Base-by-base conservation (phyloP, 2,888 invertebrate species). In the Tetragonula carbonaria region DNA sequence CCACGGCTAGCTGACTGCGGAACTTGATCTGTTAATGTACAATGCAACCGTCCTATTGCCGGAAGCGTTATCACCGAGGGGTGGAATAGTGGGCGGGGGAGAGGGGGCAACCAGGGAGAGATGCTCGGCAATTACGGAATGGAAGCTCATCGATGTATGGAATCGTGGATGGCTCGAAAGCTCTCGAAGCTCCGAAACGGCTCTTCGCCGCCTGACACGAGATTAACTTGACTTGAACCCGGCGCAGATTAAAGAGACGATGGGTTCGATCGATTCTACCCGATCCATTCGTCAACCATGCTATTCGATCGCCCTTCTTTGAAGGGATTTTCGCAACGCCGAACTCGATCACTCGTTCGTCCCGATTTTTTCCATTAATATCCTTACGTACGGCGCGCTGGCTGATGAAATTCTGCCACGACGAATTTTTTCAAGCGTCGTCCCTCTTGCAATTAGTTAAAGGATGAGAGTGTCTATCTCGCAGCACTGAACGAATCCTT, bases 1-100 rank as follows among this genome's bases (percentile, higher is more conserved):
- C 79, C 74, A 75, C 74, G 85, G 81, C 83, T 89, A 85, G 66
- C 85, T 75, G 68, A 65, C 74, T 62, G 71, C 75, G 81, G 78
- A 85, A 85, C 80, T 84, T 83, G 88, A 88, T 88, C 89, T 76
- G 83, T 78, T 89, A 87, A 88, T 89, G 87, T 78, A 87, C 88
- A 84, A 87, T 87, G 77, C 83, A 63, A 74, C 73, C 75, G 66
- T 82, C 76, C 87, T 85, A 88, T 88, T 80, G 85, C 85, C 73
- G 82, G 78, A 74, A 84, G 88, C 88, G 84, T 89, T 89, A 89
- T 89, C 89, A 80, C 59, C 73, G 74, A 70, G 78, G 72, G 1
- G 45, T 28, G 28, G 28, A 28, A 28, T 28, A 2, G 8, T 8
- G 38, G 38, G 8, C 8, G 38, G 1, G 1, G 38, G 8, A 8